Conservation (phyloP, 2,113 vertebrate species). For the Plecotus auritus region DNA sequence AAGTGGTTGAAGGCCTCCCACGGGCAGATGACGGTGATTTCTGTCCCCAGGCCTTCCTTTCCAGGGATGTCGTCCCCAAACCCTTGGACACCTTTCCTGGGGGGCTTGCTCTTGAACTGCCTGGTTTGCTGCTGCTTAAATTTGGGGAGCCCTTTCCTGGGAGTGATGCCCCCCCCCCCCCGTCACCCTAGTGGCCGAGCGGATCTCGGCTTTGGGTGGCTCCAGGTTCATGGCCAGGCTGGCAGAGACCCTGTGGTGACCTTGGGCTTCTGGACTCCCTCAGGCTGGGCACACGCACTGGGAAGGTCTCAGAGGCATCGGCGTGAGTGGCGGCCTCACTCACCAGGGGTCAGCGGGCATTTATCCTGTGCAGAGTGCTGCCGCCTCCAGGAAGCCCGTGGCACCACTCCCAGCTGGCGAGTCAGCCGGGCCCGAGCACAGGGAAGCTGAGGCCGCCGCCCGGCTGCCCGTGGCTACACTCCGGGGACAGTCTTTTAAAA, state of each 20-base stretch:
- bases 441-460: too few species aligned
- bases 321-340: too few species aligned
- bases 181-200: conserved; percentile 89
- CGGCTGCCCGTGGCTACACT: too few species aligned
- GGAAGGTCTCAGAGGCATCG: too few species aligned
- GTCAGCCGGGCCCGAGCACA: too few species aligned
- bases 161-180: conserved; percentile 96
- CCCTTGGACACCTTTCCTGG: conserved; percentile 95
- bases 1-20: conserved; percentile 99
- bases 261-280: background rate
- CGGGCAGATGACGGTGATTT: conserved; percentile 98
- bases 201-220: conserved; percentile 86
- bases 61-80: conserved; percentile 98
- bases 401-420: too few species aligned
- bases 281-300: background rate
- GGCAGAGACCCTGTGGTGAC: background rate
- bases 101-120: conserved; percentile 98
- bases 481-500: too few species aligned
- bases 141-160: conserved; percentile 94
- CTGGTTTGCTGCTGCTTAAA: conserved; percentile 97
- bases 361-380: too few species aligned
- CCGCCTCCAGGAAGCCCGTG: too few species aligned
- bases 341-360: too few species aligned
- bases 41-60: conserved; percentile 99
- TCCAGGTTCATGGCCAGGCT: conserved; percentile 89